A percentile compares a stretch with the other conserved stretches of the same genome.
phyloP scores from a whole-genome alignment of 2,888 invertebrate genomes.

The Germaria angustata region DNA sequence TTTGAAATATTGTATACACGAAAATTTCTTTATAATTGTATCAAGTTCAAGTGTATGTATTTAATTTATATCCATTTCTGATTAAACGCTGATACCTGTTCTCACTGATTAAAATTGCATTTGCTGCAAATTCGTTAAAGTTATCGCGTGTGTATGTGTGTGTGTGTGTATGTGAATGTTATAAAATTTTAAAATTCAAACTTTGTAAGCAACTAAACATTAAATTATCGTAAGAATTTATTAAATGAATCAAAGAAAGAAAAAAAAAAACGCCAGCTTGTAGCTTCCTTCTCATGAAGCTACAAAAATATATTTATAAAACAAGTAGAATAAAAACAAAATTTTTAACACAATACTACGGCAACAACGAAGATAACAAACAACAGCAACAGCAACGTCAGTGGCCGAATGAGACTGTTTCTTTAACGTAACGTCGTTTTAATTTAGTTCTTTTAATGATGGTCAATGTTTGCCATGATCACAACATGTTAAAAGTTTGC shows the following conservation, averaged over 20 bases:
- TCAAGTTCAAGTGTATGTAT: background rate
- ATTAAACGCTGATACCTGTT: background rate
- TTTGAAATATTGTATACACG: background rate
- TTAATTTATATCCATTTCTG: background rate
- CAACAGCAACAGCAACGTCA: background rate
- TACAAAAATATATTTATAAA: slow-evolving; percentile 38
- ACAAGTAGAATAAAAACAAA: slow-evolving; percentile 22
- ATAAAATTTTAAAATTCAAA: slow-evolving; percentile 40
- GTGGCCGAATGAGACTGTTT: background rate
- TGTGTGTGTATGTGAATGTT: background rate
- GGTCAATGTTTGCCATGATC: slow-evolving; percentile 56
- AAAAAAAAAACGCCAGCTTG: slow-evolving; percentile 23
- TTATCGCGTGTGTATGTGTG: background rate
- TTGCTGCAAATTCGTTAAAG: slow-evolving; percentile 12
- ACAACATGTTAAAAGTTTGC: slow-evolving; percentile 68
- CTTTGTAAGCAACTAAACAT: slow-evolving; percentile 49
- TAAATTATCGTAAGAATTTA: slow-evolving; percentile 57
- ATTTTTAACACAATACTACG: slow-evolving; percentile 16
- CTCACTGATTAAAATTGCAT: slow-evolving; percentile 11
- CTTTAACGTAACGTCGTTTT: slow-evolving; percentile 35
- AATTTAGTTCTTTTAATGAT: slow-evolving; percentile 55
- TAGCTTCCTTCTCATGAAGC: slow-evolving; percentile 51
- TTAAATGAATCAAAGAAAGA: slow-evolving; percentile 43
- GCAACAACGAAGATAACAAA: background rate
- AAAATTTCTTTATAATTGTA: background rate